A percentile compares a stretch with the other conserved stretches of the same genome.
phyloP scores from a whole-genome alignment of 2,888 invertebrate species.

The Pseudanteris insignis region DNA sequence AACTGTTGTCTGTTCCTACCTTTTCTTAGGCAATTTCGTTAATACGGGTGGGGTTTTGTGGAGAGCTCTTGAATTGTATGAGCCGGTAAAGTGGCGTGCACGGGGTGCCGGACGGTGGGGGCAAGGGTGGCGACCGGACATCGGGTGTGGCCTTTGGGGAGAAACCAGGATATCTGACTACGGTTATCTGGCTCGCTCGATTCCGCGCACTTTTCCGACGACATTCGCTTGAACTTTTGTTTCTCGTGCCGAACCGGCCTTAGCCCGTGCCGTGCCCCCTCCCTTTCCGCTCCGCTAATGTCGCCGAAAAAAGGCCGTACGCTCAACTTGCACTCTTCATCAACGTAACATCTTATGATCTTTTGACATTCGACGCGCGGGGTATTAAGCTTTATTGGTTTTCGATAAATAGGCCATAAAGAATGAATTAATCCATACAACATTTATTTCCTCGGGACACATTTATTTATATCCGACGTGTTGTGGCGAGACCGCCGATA shows the following conservation, averaged over 20 bases:
- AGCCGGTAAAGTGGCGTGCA: slow-evolving; percentile 64
- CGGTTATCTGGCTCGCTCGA: slow-evolving; percentile 38
- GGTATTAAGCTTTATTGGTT: slow-evolving; percentile 40
- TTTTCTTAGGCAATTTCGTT: slow-evolving; percentile 56
- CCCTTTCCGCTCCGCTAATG: slow-evolving; percentile 53
- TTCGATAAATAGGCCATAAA: slow-evolving; percentile 37
- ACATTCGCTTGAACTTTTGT: slow-evolving; percentile 34
- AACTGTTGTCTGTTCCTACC: slow-evolving; percentile 44
- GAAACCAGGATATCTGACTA: slow-evolving; percentile 51
- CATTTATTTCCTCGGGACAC: slow-evolving; percentile 31
- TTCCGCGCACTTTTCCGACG: slow-evolving; percentile 23
- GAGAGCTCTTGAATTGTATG: slow-evolving; percentile 66
- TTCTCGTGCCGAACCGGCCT: slow-evolving; percentile 27
- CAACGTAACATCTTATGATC: slow-evolving; percentile 47
- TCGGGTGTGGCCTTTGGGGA: slow-evolving; percentile 54
- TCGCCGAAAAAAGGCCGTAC: slow-evolving; percentile 60
- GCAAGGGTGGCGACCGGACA: slow-evolving; percentile 64
- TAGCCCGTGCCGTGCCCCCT: slow-evolving; percentile 10
- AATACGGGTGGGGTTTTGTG: slow-evolving; percentile 63
- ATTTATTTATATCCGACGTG: slow-evolving; percentile 19
- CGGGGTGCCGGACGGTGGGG: slow-evolving; percentile 55
- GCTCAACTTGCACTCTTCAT: slow-evolving; percentile 62
- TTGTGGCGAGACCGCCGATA: neutral
- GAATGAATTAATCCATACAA: slow-evolving; percentile 28
- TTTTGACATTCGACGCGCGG: slow-evolving; percentile 22